A percentile compares a stretch with the other conserved stretches of the same genome.
phyloP scores from a whole-genome alignment of 1,140 invertebrate genomes.

The Eurosta solidaginis region DNA sequence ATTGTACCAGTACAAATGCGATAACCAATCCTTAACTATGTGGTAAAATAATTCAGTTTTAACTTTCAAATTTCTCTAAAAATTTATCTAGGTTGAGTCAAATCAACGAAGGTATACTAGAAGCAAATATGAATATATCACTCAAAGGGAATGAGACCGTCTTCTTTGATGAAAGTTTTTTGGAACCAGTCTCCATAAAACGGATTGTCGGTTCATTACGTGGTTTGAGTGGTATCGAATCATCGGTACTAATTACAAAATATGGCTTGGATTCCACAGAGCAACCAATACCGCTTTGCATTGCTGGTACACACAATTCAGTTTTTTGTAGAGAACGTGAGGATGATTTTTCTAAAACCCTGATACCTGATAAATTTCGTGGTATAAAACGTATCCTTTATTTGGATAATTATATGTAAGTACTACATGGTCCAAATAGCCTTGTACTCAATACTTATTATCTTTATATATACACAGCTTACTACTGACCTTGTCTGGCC shows the following conservation, averaged over 20 bases:
- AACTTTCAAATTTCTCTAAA: no score
- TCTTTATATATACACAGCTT: conserved; percentile 42
- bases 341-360: conserved; percentile 40
- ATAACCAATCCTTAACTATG: no score
- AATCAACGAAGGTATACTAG: conserved; percentile 46
- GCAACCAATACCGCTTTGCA: conserved; percentile 15
- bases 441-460: not conserved
- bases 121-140: conserved; percentile 38
- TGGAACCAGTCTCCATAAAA: conserved; percentile 45
- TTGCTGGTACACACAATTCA: conserved; percentile 39
- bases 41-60: no score
- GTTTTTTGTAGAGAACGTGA: conserved; percentile 35
- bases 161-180: conserved; percentile 39
- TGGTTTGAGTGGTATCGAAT: conserved; percentile 36
- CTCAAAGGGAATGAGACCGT: conserved; percentile 44
- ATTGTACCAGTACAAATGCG: no score
- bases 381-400: conserved; percentile 49
- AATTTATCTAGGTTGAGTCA: conserved; percentile 46
- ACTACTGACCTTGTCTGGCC: conserved; percentile 47
- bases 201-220: conserved; percentile 36
- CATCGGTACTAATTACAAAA: conserved; percentile 39
- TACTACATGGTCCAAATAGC: not conserved
- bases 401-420: conserved; percentile 50
- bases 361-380: conserved; percentile 39
- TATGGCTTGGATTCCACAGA: not conserved